Conservation (phyloP, 2,113 vertebrate genomes). For the Chlorodrepanis virens region DNA sequence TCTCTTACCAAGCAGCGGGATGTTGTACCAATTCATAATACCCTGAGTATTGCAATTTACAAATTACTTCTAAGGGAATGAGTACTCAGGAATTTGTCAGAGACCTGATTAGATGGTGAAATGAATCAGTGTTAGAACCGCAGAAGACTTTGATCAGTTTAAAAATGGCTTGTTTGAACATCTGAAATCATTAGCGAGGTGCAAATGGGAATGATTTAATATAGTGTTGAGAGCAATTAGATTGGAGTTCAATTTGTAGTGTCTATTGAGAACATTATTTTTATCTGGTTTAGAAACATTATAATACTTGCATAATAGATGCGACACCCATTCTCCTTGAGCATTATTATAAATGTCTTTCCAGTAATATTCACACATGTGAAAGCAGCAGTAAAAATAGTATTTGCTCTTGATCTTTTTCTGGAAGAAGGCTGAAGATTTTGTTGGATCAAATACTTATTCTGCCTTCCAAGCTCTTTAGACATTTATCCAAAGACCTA, state of each 20-base stretch:
- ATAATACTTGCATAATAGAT: conserved; percentile 44
- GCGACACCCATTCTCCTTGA: conserved; percentile 16
- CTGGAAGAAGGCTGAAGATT: neutral
- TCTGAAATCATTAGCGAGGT: conserved; percentile 59
- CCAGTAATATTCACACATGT: neutral
- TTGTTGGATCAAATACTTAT: neutral
- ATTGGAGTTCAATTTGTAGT: conserved; percentile 16
- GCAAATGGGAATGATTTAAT: conserved; percentile 45
- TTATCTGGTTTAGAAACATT: conserved; percentile 56
- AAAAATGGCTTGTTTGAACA: conserved; percentile 42
- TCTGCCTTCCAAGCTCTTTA: neutral
- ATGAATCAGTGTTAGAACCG: conserved; percentile 47
- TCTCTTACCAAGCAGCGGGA: neutral
- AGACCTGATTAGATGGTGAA: conserved; percentile 55
- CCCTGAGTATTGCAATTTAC: neutral
- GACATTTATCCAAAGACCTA: neutral
- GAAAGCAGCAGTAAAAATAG: conserved; percentile 20
- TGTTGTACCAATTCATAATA: neutral
- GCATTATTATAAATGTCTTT: neutral
- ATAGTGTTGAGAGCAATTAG: conserved; percentile 14
- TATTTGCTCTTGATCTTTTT: conserved; percentile 16
- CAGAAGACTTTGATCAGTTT: conserved; percentile 54
- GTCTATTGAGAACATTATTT: conserved; percentile 45
- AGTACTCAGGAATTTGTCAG: conserved; percentile 39
- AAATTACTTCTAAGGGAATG: conserved; percentile 48